A percentile compares a stretch with the other conserved stretches of the same genome.
These are phyloP conservation scores for Holacanthus passer DNA, from an alignment of 2,113 vertebrate species.

Conservation along the genomic window DNA sequence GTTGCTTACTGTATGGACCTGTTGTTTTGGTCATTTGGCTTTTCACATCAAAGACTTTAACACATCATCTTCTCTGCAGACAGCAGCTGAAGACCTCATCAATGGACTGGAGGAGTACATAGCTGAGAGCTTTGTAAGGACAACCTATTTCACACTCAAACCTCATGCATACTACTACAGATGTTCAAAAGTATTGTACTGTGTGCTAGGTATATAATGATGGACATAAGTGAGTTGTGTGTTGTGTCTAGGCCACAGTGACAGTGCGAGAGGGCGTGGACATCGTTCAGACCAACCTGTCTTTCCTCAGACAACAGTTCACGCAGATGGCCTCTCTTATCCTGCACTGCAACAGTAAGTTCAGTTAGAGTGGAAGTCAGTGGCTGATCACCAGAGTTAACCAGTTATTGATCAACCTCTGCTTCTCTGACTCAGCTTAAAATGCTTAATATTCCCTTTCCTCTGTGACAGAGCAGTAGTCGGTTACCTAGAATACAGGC, in stretches of 20 bases:
- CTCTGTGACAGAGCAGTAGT: neutral
- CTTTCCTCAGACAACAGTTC: constrained; percentile 89
- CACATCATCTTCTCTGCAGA: constrained; percentile 57
- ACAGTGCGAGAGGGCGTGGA: constrained; percentile 88
- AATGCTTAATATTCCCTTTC: neutral
- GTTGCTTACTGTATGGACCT: neutral
- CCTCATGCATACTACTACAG: neutral
- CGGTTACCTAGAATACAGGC: neutral
- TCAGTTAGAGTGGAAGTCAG: too few species aligned
- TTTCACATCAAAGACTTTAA: neutral
- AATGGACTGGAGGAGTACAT: constrained; percentile 88
- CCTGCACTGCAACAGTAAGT: constrained; percentile 86
- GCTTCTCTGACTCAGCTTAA: neutral
- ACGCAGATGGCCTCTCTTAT: constrained; percentile 88
- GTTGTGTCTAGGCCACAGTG: constrained; percentile 83
- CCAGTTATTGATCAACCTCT: neutral
- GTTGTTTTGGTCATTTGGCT: neutral
- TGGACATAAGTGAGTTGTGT: neutral
- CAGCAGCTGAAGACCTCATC: constrained; percentile 86
- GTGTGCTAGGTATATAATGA: neutral
- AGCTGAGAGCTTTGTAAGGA: constrained; percentile 89
- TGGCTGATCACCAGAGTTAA: too few species aligned
- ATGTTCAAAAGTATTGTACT: neutral
- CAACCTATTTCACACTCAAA: neutral
- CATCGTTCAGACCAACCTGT: constrained; percentile 88